Evolutionary conservation across 2,888 invertebrate species (phyloP).

Genomic region (Philereme transversata): DNA sequence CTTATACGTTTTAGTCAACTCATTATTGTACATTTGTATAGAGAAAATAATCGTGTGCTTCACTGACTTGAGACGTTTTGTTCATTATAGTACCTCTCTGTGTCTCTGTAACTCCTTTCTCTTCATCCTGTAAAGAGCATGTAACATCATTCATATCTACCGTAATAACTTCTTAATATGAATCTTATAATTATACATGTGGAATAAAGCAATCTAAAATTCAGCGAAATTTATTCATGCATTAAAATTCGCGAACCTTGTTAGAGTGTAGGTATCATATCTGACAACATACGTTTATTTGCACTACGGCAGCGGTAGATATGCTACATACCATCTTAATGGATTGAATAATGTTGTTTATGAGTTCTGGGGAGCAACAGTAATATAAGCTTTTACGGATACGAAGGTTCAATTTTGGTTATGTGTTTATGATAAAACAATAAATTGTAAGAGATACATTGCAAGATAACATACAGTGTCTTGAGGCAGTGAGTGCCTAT

Average conservation of each 20-base stretch:
- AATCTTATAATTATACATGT: too few species aligned
- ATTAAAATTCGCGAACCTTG: not conserved
- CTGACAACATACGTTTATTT: not conserved
- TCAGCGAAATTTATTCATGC: not conserved
- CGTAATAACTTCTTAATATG: too few species aligned
- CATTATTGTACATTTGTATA: too few species aligned
- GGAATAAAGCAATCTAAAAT: not conserved
- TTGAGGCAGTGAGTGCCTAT: too few species aligned
- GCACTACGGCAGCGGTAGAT: not conserved
- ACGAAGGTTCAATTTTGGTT: not conserved
- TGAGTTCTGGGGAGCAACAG: not conserved
- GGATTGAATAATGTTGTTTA: constrained; percentile 6
- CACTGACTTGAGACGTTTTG: too few species aligned
- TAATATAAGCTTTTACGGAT: not conserved
- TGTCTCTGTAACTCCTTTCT: too few species aligned
- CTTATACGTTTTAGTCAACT: too few species aligned
- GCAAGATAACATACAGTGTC: not conserved
- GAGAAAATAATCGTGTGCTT: too few species aligned
- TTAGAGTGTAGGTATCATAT: too few species aligned
- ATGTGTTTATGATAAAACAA: not conserved
- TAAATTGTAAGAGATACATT: not conserved
- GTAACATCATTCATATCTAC: too few species aligned
- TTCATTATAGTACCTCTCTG: too few species aligned
- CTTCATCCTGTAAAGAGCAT: too few species aligned
- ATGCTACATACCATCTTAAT: not conserved